Conservation (phyloP, 1,140 invertebrate genomes). For the Brachionus angularis region DNA sequence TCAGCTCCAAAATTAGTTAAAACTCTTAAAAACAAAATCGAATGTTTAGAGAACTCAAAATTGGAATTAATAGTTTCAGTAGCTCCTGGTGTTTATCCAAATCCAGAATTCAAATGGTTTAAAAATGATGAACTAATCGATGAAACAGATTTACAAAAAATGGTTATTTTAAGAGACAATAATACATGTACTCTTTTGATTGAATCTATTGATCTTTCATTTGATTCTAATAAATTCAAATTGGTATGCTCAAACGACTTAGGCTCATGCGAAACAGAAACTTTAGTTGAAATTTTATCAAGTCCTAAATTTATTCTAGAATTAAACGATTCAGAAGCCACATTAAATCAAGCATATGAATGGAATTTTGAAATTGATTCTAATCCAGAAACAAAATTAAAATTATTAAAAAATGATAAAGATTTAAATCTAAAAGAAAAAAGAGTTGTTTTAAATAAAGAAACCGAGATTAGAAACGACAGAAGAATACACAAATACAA, state of each 20-base stretch:
- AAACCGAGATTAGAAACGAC: background rate
- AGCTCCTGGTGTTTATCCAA: constrained; percentile 38
- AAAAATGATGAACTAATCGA: constrained; percentile 21
- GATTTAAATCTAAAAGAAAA: constrained; percentile 18
- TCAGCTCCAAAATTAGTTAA: constrained; percentile 27
- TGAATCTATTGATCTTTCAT: background rate
- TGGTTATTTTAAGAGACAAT: constrained; percentile 7
- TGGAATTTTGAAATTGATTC: constrained; percentile 5
- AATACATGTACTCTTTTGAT: background rate
- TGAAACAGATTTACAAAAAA: background rate
- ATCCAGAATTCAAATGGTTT: constrained; percentile 35
- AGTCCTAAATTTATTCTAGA: constrained; percentile 12
- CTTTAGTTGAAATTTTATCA: constrained; percentile 3
- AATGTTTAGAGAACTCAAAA: constrained; percentile 10
- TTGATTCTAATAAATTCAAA: constrained; percentile 12
- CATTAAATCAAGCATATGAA: constrained; percentile 26
- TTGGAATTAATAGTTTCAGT: constrained; percentile 3
- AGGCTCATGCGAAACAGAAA: constrained; percentile 19
- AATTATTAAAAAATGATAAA: constrained; percentile 32
- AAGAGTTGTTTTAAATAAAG: background rate
- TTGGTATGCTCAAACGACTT: constrained; percentile 30
- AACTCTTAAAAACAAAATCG: constrained; percentile 20
- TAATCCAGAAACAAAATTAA: constrained; percentile 31
- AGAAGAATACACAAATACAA: constrained; percentile 7
- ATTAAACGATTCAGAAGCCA: background rate